A percentile compares a stretch with the other conserved stretches of the same genome.
phyloP scores from a whole-genome alignment of 1,140 invertebrate genomes.

The Stegodyphus mimosarum region DNA sequence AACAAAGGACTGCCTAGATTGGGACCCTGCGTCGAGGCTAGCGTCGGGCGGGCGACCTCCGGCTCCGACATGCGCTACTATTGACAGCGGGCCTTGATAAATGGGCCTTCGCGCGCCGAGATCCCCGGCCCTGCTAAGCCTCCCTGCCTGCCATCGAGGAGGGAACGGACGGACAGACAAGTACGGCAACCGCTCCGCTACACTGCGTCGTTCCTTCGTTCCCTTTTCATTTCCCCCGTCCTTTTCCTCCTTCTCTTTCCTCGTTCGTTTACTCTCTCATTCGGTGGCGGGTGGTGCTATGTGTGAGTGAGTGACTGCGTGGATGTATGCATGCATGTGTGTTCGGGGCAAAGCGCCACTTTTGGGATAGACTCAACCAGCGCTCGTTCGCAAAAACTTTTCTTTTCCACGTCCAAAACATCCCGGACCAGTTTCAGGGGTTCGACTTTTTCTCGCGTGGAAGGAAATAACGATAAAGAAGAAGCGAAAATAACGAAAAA shows the following conservation, averaged over 20 bases:
- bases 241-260: neutral
- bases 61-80: constrained; percentile 26
- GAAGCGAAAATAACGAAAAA: constrained; percentile 8
- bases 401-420: constrained; percentile 51
- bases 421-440: constrained; percentile 57
- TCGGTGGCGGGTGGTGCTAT: neutral
- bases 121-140: constrained; percentile 28
- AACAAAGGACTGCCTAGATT: constrained; percentile 56
- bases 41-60: constrained; percentile 48
- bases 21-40: constrained; percentile 56
- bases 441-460: constrained; percentile 54
- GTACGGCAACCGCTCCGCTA: constrained; percentile 27
- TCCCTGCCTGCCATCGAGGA: constrained; percentile 1
- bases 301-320: neutral
- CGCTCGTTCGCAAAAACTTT: constrained; percentile 46
- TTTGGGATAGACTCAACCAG: constrained; percentile 57
- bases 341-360: constrained; percentile 43
- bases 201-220: constrained; percentile 4
- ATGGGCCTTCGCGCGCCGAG: constrained; percentile 34
- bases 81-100: constrained; percentile 56
- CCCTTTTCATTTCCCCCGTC: neutral
- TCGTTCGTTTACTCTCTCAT: constrained; percentile 34
- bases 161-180: constrained; percentile 34
- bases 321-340: constrained; percentile 8
- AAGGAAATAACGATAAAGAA: constrained; percentile 48